Evolutionary conservation across 1,140 invertebrate genomes (phyloP).

Genomic region (Myzus persicae): DNA sequence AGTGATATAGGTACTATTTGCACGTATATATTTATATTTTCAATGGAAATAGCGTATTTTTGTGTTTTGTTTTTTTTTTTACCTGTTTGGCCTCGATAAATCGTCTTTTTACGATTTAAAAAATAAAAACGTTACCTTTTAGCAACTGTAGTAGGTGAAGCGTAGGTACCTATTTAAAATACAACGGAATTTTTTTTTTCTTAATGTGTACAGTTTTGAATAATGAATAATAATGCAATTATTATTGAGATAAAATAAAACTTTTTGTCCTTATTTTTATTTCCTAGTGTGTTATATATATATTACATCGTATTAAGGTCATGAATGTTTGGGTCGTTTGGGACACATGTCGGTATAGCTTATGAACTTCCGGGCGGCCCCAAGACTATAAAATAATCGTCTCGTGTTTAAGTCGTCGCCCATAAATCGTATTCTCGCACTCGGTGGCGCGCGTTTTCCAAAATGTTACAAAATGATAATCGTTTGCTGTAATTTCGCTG

Average conservation of each 20-base stretch:
- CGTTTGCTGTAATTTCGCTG: not conserved
- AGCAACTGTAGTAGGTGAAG: not conserved
- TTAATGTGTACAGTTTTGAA: not conserved
- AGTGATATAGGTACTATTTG: not conserved
- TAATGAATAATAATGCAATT: not conserved
- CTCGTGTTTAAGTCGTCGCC: not conserved
- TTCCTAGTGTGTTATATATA: not conserved
- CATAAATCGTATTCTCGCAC: not conserved
- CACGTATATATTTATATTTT: not conserved
- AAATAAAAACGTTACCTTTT: not conserved
- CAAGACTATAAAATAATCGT: not conserved
- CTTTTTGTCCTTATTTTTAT: slow-evolving; percentile 1
- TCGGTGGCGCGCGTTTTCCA: not conserved
- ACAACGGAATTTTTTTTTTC: not conserved
- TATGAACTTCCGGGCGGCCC: not conserved
- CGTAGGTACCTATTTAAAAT: not conserved
- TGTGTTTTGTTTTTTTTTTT: not conserved
- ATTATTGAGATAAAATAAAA: slow-evolving; percentile 19
- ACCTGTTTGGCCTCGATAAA: slow-evolving; percentile 4
- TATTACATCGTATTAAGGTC: not conserved
- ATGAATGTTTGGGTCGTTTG: not conserved
- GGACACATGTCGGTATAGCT: not conserved
- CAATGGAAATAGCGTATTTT: not conserved
- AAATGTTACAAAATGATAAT: not conserved
- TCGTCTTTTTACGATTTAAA: slow-evolving; percentile 17